Conservation (phyloP, 2,888 invertebrate species). For the Euproctis similis region DNA sequence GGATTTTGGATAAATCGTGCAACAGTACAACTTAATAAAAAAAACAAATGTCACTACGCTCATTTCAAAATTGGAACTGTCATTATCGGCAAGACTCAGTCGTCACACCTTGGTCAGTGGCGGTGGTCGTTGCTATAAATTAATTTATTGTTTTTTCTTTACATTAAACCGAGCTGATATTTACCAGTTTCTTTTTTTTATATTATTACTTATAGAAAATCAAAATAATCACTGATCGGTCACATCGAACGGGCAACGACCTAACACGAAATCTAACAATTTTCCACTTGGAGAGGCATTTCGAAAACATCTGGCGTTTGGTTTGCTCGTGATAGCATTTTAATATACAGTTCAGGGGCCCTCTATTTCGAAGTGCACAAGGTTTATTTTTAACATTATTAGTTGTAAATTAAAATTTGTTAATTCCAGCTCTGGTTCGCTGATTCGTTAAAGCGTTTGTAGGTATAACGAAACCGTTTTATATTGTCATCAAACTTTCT, state of each 20-base stretch:
- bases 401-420: slow-evolving; percentile 8
- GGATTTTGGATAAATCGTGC: too few relatives aligned
- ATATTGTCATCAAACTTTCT: slow-evolving; percentile 32
- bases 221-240: slow-evolving; percentile 50
- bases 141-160: too few relatives aligned
- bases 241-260: slow-evolving; percentile 55
- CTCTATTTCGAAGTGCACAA: slow-evolving; percentile 26
- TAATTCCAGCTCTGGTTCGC: slow-evolving; percentile 31
- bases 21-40: too few relatives aligned
- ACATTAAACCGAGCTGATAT: too few relatives aligned
- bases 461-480: slow-evolving; percentile 45
- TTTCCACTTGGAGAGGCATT: slow-evolving; percentile 58
- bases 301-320: slow-evolving; percentile 56
- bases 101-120: too few relatives aligned
- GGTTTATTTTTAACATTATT: slow-evolving; percentile 21
- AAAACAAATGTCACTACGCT: too few relatives aligned
- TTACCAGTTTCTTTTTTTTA: too few relatives aligned
- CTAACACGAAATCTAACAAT: slow-evolving; percentile 58
- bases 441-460: slow-evolving; percentile 45
- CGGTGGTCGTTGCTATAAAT: too few relatives aligned
- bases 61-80: too few relatives aligned
- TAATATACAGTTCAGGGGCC: slow-evolving; percentile 15
- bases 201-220: too few relatives aligned
- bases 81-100: too few relatives aligned
- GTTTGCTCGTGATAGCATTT: slow-evolving; percentile 19